Evolutionary conservation across 1,140 invertebrate species (phyloP).

Genomic region (Lasaia peninsularis): DNA sequence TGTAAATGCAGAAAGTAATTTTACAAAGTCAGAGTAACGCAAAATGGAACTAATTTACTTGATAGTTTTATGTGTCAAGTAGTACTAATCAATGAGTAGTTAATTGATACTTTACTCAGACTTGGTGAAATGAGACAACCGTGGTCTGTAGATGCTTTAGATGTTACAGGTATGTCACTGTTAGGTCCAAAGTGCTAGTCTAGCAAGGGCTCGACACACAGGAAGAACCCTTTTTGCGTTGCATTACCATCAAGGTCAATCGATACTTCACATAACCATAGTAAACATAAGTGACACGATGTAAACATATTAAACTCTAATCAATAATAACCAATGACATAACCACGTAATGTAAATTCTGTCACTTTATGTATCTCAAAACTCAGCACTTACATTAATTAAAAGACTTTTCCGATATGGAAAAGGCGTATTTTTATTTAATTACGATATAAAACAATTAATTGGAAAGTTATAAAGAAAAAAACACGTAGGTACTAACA

Average conservation of each 20-base stretch:
- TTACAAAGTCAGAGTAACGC: no score
- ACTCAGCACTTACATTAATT: background rate
- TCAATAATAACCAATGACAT: conserved; percentile 4
- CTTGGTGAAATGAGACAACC: no score
- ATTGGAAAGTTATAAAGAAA: background rate
- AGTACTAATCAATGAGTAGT: no score
- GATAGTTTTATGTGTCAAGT: no score
- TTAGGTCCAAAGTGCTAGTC: no score
- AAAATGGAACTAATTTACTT: no score
- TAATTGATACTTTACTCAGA: no score
- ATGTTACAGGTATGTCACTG: no score
- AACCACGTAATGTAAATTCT: background rate
- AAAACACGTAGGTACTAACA: no score
- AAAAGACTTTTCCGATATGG: background rate
- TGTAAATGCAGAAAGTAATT: no score
- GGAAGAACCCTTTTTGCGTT: background rate
- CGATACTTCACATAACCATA: background rate
- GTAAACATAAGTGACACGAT: background rate
- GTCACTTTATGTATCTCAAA: background rate
- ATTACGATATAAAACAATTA: background rate
- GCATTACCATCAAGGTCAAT: background rate
- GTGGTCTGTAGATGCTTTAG: no score
- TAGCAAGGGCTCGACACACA: no score
- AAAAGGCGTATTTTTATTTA: background rate
- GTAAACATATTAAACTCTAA: conserved; percentile 1